Base-by-base conservation (phyloP, 2,113 vertebrate genomes). In the Tangachromis dhanisi region DNA sequence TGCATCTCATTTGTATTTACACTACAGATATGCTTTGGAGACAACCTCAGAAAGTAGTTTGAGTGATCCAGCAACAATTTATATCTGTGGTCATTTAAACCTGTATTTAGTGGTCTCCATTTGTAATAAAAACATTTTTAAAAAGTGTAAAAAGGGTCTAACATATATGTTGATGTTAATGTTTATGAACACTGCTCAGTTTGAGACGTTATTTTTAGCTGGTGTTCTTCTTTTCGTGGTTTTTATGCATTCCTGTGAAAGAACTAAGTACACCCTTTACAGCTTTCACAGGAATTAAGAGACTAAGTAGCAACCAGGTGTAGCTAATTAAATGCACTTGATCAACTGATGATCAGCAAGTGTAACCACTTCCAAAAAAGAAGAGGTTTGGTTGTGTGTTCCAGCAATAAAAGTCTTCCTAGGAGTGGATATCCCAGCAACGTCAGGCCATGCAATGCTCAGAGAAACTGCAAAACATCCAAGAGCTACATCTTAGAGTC, bases 101-200 rank as follows among this genome's bases (percentile, higher is more conserved):
- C 21, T 73, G 40, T 45, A 73, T 73, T 73, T 45, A 73, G 5
- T 26, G 0, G 2, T 45, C n/a, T 45, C 68, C 68, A 73, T 45
- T 45, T 0, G 8, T 73, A 26, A 73, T 24, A 71, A 42, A 42
- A 9, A 26, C 66, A 73, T 45, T 73, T 38, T 73, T 45, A 17
- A 26, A 73, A 73, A 26, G 21, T 26, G 66, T 73, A 45, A 26
- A 45, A 24, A 26, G 38, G 0, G 1, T 42, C 66, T 71, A 71
- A 26, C 11, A 68, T 71, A 71, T 42, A 73, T 73, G 68, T 73
- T 45, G 21, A 26, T 10, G 17, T 66, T 66, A n/a, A 66, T 38
- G 61, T 38, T 66, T 66, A 38, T 9, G 4, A 73, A 73, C 21
- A 16, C 13, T 45, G 24, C 8, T 16, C 21, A 45, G 13, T 73